Evolutionary conservation across 35 echinoderm and acorn worm species (phyloP).

Genomic region (Amphiura filiformis): DNA sequence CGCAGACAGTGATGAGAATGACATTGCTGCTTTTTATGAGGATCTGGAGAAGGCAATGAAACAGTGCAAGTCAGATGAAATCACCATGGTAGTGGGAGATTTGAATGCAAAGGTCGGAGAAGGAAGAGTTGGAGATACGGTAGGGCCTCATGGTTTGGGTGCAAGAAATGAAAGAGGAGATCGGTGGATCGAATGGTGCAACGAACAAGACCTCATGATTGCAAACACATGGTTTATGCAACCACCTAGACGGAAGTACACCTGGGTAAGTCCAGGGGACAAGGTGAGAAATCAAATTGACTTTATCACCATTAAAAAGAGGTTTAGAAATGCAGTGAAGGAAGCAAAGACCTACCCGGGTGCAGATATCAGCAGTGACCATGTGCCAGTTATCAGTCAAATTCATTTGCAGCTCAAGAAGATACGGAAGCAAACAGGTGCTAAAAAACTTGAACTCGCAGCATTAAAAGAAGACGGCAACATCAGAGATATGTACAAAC

Average conservation of each 20-base stretch:
- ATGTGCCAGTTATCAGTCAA: no score
- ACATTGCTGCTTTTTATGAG: constrained; percentile 10
- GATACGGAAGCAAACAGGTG: no score
- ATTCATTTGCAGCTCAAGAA: no score
- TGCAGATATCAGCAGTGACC: no score
- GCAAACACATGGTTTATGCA: constrained; percentile 1
- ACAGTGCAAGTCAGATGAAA: constrained; percentile 22
- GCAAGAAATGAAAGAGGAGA: constrained; percentile 13
- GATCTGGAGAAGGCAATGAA: not conserved
- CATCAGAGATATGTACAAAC: no score
- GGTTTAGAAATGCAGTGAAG: not conserved
- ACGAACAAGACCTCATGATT: not conserved
- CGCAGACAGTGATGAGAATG: not conserved
- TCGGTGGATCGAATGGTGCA: constrained; percentile 9
- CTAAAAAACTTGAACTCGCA: no score
- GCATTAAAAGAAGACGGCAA: no score
- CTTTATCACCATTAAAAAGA: constrained; percentile 10
- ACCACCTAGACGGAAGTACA: not conserved
- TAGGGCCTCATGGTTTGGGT: constrained; percentile 6
- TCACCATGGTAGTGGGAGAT: constrained; percentile 23
- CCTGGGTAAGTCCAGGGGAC: not conserved
- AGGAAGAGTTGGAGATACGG: constrained; percentile 1
- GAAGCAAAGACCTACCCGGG: no score
- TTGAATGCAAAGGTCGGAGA: constrained; percentile 29
- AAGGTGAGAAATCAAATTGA: constrained; percentile 19